Percentiles rank a stretch among this genome's conserved stretches.
phyloP scores from a whole-genome alignment of 2,113 vertebrate species.

The Tychaedon coryphoeus region DNA sequence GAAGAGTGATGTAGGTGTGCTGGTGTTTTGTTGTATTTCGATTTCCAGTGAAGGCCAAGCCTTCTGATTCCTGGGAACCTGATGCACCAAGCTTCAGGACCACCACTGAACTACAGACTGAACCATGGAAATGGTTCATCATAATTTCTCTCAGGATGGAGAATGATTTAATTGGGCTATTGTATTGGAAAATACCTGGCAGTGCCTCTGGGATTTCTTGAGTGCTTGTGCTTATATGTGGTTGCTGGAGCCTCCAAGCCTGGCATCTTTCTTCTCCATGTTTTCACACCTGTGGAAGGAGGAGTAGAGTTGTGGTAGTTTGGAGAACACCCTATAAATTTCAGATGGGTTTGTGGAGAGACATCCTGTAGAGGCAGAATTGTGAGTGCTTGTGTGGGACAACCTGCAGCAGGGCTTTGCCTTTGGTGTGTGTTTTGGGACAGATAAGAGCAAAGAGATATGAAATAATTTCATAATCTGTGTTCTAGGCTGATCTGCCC shows the following conservation, averaged over 20 bases:
- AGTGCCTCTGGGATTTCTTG: neutral
- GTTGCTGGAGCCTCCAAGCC: neutral
- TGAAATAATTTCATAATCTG: neutral
- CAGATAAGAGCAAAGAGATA: neutral
- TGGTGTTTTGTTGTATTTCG: neutral
- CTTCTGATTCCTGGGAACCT: neutral
- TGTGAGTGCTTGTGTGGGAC: rapidly evolving
- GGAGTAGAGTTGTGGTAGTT: neutral
- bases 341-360: neutral
- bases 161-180: neutral
- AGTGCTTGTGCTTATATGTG: neutral
- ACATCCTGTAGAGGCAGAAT: neutral
- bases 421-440: neutral
- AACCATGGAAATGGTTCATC: neutral
- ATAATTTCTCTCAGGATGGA: neutral
- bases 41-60: neutral
- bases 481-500: neutral
- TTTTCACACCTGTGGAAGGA: neutral
- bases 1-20: neutral
- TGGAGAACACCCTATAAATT: neutral
- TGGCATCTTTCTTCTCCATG: neutral
- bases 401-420: neutral
- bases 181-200: neutral
- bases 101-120: neutral
- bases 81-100: neutral